Base-by-base conservation (phyloP, 2,888 invertebrate species). In the Epinotia demarniana region DNA sequence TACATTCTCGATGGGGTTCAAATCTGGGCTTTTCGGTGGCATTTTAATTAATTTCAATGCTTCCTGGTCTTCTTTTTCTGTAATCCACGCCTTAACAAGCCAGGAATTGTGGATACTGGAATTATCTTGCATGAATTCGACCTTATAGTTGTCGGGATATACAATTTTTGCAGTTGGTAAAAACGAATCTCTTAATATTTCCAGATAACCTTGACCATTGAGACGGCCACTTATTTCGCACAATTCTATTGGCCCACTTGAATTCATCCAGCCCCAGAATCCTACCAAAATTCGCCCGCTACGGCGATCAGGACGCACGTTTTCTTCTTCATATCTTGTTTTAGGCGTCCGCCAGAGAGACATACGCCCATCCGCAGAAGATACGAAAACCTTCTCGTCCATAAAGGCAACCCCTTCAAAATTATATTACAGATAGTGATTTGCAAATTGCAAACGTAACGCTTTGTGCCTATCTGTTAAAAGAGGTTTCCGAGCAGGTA, bases 311-410 rank as follows among this genome's bases (percentile, higher is more conserved):
- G 68, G 58, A 19, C 18, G 43, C 16, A 68, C 33, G 43, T 46
- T 68, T 43, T 43, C 11, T 13, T 67, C 57, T 13, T 63, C 53
- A 19, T 70, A 70, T 9, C 63, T 55, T 2, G 72, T 55, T 19
- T 39, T 72, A 19, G 55, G 57, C n/a, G 64, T 23, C 57, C 57
- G 63, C 58, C 72, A 72, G 39, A 72, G 27, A 62, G 76, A 75
- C 57, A 77, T 4, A 19, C 77, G 67, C 46, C 71, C 73, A 68
- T 72, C 64, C 61, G 73, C 78, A 60, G 66, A 57, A 43, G 77
- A 72, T 9, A 66, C 62, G 67, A 78, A 77, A 27, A 70, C 69
- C 66, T 76, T 74, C 53, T 76, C 78, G 55, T 71, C 77, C 58
- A 66, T 67, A 64, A 78, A 78, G 43, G 72, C 63, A n/a, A 64